These are phyloP conservation scores for Zaprionus davidi DNA, from an alignment of 1,140 invertebrate species.

Conservation along the genomic window DNA sequence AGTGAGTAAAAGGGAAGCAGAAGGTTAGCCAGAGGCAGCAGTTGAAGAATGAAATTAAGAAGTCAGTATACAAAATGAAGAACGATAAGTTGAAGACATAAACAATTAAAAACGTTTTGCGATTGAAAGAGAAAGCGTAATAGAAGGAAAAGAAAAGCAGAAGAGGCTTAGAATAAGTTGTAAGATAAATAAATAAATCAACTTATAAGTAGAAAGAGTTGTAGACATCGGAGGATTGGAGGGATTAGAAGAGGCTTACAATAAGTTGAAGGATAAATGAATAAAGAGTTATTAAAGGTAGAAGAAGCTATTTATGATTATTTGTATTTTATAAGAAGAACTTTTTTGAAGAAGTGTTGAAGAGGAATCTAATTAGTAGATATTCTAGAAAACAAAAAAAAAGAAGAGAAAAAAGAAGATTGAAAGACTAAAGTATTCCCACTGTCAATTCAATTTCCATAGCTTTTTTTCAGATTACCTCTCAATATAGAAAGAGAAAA, in stretches of 20 bases:
- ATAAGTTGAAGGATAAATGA: neutral
- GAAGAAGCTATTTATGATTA: no score
- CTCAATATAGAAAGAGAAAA: neutral
- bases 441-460: neutral
- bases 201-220: neutral
- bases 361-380: neutral
- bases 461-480: neutral
- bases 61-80: neutral
- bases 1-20: neutral
- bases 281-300: no score
- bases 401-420: neutral
- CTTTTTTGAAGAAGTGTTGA: neutral
- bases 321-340: no score
- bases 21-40: neutral
- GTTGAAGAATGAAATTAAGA: neutral
- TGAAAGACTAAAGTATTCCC: neutral
- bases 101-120: neutral
- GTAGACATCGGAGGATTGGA: no score
- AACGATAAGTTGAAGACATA: neutral
- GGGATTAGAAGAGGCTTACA: neutral
- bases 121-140: neutral
- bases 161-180: neutral
- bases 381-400: neutral
- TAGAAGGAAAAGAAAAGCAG: neutral
- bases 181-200: neutral